Evolutionary conservation across 2,888 invertebrate genomes (phyloP).

Genomic region (Leptarthrus brevirostris): DNA sequence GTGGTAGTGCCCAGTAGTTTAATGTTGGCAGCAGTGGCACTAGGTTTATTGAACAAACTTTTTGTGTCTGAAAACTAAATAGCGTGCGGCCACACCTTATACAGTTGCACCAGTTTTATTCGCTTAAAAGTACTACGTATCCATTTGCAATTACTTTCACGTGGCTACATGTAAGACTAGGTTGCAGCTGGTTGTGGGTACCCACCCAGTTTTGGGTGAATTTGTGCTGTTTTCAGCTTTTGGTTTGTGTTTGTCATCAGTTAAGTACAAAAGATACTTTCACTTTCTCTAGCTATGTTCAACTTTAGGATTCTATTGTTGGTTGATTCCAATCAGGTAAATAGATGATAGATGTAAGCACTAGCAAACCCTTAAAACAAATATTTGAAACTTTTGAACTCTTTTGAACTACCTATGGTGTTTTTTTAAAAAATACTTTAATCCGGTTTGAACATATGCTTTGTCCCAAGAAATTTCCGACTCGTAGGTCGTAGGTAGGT

Average conservation of each 20-base stretch:
- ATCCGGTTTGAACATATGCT: background rate
- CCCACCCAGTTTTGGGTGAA: background rate
- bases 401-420: background rate
- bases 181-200: slow-evolving; percentile 2
- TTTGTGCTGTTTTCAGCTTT: background rate
- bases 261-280: slow-evolving; percentile 31
- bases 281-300: slow-evolving; percentile 27
- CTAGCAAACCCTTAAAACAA: background rate
- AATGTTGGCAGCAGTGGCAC: background rate
- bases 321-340: background rate
- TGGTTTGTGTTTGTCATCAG: slow-evolving; percentile 15
- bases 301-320: slow-evolving; percentile 12
- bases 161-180: slow-evolving; percentile 2
- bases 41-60: slow-evolving; percentile 30
- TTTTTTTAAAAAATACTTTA: background rate
- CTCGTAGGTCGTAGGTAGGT: background rate
- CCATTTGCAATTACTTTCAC: slow-evolving; percentile 31
- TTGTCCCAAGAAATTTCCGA: background rate
- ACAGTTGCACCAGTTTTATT: slow-evolving; percentile 26
- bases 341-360: background rate
- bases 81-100: slow-evolving; percentile 19
- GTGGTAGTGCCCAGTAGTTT: background rate
- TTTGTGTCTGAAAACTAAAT: background rate
- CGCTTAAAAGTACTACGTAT: background rate
- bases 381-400: background rate